phyloP scores from a whole-genome alignment of 2,797 vertebrate species.

The Myotis pilosus region DNA sequence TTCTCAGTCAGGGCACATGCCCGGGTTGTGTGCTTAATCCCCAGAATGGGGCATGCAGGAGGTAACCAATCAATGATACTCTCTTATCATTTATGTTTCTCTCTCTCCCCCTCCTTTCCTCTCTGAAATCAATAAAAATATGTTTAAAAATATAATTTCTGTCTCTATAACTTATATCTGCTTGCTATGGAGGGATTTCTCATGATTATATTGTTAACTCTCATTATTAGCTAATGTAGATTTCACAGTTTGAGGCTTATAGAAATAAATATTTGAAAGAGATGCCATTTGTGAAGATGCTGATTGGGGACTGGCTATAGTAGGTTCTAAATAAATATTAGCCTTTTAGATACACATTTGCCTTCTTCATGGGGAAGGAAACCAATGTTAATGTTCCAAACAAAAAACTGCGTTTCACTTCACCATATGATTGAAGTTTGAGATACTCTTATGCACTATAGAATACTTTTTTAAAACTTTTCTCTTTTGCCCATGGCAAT shows the following conservation, averaged over 20 bases:
- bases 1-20: no score
- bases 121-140: no score
- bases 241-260: constrained; percentile 20
- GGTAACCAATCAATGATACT: no score
- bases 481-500: background rate
- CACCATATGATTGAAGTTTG: background rate
- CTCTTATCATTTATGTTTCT: no score
- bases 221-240: constrained; percentile 30
- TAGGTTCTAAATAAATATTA: constrained; percentile 42
- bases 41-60: no score
- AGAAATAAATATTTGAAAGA: constrained; percentile 25
- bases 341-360: background rate
- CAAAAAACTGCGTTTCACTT: background rate
- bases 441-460: background rate
- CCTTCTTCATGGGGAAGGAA: background rate
- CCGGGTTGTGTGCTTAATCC: no score
- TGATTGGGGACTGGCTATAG: background rate
- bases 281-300: constrained; percentile 16
- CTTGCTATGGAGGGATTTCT: background rate
- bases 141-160: background rate
- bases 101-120: no score
- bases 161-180: background rate
- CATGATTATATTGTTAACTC: constrained; percentile 18
- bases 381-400: background rate
- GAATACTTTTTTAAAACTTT: background rate